These are phyloP conservation scores for Tiliacea aurago DNA, from an alignment of 2,888 invertebrate genomes.

Conservation along the genomic window DNA sequence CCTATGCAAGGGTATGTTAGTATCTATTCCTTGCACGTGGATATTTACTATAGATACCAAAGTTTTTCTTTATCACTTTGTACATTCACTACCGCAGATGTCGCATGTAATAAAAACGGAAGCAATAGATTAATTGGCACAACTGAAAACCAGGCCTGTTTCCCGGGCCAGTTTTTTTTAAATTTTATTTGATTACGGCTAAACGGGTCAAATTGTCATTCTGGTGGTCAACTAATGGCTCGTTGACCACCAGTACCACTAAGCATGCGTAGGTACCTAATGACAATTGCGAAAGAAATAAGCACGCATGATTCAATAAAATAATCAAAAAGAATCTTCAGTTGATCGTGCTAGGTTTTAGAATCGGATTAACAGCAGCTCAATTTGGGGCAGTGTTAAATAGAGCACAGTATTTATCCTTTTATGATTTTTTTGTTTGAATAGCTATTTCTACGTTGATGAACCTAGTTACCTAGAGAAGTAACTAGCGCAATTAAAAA, in stretches of 20 bases:
- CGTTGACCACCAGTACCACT: too few relatives aligned
- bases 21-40: constrained; percentile 5
- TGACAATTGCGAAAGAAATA: constrained; percentile 3
- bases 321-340: constrained; percentile 5
- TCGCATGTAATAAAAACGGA: constrained; percentile 36
- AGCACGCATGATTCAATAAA: not conserved
- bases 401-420: constrained; percentile 11
- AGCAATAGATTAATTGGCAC: constrained; percentile 32
- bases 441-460: not conserved
- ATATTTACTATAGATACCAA: not conserved
- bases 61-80: not conserved
- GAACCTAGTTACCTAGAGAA: constrained; percentile 14
- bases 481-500: constrained; percentile 32
- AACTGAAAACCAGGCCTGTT: constrained; percentile 19
- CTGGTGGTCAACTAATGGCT: constrained; percentile 23
- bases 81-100: not conserved
- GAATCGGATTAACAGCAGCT: not conserved
- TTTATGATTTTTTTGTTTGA: constrained; percentile 2
- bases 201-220: constrained; percentile 26
- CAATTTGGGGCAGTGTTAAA: constrained; percentile 6
- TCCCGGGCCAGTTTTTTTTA: constrained; percentile 4
- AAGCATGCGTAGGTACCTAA: constrained; percentile 9
- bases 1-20: constrained; percentile 2
- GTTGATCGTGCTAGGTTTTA: constrained; percentile 6
- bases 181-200: constrained; percentile 42